phyloP scores from a whole-genome alignment of 2,888 invertebrate genomes.

The Pantelozetes paolii region DNA sequence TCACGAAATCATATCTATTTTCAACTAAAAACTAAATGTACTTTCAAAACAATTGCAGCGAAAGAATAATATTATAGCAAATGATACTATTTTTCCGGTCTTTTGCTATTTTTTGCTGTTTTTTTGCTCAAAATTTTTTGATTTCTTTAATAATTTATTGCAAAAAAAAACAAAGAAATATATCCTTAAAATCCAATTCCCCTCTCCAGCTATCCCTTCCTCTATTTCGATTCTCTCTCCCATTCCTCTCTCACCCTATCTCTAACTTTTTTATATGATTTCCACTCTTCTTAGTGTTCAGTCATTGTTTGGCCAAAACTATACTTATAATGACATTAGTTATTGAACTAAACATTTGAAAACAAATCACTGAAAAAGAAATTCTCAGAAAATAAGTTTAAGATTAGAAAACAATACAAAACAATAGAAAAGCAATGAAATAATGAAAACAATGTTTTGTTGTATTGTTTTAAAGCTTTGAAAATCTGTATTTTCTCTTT shows the following conservation, averaged over 20 bases:
- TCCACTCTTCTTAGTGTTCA: neutral
- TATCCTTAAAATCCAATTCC: neutral
- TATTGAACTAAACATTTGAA: neutral
- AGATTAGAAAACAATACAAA: neutral
- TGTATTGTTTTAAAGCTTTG: too few relatives aligned
- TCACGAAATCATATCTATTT: neutral
- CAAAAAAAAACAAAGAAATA: neutral
- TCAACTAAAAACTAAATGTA: neutral
- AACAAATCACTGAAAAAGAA: neutral
- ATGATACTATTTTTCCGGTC: neutral
- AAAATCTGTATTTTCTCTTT: too few relatives aligned
- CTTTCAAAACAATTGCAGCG: neutral
- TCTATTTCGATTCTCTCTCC: neutral
- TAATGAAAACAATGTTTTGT: neutral
- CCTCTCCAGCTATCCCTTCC: neutral
- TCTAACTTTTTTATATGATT: neutral
- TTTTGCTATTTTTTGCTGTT: too few relatives aligned
- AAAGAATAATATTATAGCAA: neutral
- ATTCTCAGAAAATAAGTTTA: neutral
- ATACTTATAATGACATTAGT: slow-evolving; percentile 18
- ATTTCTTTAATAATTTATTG: slow-evolving; percentile 16
- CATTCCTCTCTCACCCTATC: neutral
- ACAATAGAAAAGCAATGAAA: neutral
- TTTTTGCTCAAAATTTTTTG: neutral
- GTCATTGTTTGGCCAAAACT: neutral